Base-by-base conservation (phyloP, 2,797 vertebrate genomes). In the Sarcophilus harrisii region DNA sequence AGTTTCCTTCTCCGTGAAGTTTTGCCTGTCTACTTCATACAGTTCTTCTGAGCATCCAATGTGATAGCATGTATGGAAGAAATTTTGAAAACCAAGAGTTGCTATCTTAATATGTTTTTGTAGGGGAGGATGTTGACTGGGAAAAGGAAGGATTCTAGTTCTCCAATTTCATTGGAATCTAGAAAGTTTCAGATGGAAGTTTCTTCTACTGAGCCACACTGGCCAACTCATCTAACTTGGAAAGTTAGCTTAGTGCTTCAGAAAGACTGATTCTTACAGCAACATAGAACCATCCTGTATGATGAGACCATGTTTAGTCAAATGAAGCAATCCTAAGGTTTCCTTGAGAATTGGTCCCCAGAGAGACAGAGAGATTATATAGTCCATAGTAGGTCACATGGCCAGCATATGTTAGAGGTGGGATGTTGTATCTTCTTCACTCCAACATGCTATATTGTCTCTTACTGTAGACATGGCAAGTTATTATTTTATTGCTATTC, bases 21-120 rank as follows among this genome's bases (percentile, higher is more conserved):
- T 91, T 95, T 2, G 32, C 57, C n/a, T 87, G 4, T 21, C 95
- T 73, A 28, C 55, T 91, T 94, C 14, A 92, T 90, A 96, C 18
- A 6, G 91, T 94, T 92, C 57, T 92, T 62, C 16, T 89, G 32
- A 93, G 16, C 12, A 24, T 90, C 2, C 30, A 57, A 55, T 90
- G 27, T 93, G 30, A 57, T 45, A 90, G 89, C 90, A 8, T 92
- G 81, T 90, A 4, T 93, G 57, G 92, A 93, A 93, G 1, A 55
- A 18, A 38, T 91, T 55, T 94, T 91, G 21, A 95, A 92, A 95
- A 45, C 58, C 92, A 4, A 2, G 90, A 96, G 95, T 93, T 94
- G 93, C 13, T 94, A 0, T 60, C 30, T 81, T 45, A 45, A 45
- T 81, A 24, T 10, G 24, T 81, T 81, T 81, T 81, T 81, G 66